Percentiles rank a stretch among this genome's conserved stretches.
Conservation (phyloP, 2,888 invertebrate genomes). For the Diachrysia chrysitis region DNA sequence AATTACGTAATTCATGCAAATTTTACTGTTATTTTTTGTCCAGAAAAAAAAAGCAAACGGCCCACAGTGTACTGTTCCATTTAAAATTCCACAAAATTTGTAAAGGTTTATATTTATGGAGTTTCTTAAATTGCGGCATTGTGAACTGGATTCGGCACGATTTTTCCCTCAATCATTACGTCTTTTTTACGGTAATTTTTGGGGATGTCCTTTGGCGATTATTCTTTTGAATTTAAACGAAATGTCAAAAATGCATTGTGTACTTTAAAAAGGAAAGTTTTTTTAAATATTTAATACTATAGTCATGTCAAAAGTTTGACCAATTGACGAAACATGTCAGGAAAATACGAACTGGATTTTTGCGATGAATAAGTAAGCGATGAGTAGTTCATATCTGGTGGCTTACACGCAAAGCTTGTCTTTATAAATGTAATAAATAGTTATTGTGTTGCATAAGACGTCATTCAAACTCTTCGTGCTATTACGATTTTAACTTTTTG, state of each 20-base stretch:
- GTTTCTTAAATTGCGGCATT: constrained; percentile 74
- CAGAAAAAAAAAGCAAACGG: constrained; percentile 49
- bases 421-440: background rate
- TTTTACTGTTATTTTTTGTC: constrained; percentile 66
- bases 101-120: constrained; percentile 66
- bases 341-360: background rate
- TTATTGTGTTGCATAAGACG: no score
- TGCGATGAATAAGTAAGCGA: no score
- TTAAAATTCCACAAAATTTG: constrained; percentile 73
- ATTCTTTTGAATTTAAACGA: constrained; percentile 29
- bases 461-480: no score
- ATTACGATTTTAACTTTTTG: no score
- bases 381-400: no score
- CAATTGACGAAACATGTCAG: background rate
- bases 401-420: no score
- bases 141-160: constrained; percentile 59
- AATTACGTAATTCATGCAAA: constrained; percentile 82
- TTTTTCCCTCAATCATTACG: constrained; percentile 60
- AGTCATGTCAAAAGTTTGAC: background rate
- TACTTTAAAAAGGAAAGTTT: background rate
- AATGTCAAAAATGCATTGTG: constrained; percentile 40
- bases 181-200: constrained; percentile 50
- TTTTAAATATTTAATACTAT: constrained; percentile 14
- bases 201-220: constrained; percentile 45
- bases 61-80: constrained; percentile 56